These are phyloP conservation scores for Drosophila kurseongensis DNA, from an alignment of 1,140 invertebrate genomes.

Conservation along the genomic window DNA sequence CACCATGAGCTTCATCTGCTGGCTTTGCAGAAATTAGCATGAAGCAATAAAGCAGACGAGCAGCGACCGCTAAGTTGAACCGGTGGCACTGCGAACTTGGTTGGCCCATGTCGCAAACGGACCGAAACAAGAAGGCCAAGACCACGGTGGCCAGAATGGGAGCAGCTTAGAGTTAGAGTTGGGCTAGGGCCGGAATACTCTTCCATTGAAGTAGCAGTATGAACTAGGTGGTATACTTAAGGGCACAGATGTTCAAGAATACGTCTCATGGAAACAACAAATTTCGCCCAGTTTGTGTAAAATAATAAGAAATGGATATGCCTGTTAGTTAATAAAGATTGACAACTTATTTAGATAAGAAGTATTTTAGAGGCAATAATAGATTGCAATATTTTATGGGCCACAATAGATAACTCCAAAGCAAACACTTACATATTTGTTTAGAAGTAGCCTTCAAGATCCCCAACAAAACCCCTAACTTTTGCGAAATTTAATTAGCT, in stretches of 20 bases:
- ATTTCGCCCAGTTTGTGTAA: no score
- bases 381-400: background rate
- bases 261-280: no score
- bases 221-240: no score
- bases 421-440: background rate
- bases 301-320: no score
- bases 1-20: constrained; percentile 16
- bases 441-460: background rate
- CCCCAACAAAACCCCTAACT: background rate
- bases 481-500: constrained; percentile 7
- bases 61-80: constrained; percentile 22
- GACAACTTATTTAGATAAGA: background rate
- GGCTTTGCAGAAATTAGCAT: constrained; percentile 64
- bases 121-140: constrained; percentile 42
- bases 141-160: constrained; percentile 26
- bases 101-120: constrained; percentile 36
- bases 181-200: background rate
- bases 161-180: constrained; percentile 7
- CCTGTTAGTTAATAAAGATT: background rate
- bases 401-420: background rate
- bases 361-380: background rate
- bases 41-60: constrained; percentile 54
- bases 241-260: no score
- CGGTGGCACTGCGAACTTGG: constrained; percentile 35
- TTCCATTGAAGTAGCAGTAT: background rate